Evolutionary conservation across 2,113 vertebrate genomes (phyloP).

Genomic region (Eonycteris spelaea): DNA sequence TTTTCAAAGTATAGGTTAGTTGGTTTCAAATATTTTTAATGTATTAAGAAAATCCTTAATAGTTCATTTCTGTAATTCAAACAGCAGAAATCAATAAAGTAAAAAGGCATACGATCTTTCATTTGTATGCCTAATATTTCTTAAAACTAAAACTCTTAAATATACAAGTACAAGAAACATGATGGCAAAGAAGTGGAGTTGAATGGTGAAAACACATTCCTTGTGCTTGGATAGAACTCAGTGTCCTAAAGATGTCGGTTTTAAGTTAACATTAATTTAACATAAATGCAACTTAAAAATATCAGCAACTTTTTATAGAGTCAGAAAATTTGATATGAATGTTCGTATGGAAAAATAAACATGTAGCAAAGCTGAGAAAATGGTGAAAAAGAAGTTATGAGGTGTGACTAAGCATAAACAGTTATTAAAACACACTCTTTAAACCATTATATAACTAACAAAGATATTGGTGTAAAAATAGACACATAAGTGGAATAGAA

Average conservation of each 20-base stretch:
- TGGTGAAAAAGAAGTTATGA: neutral
- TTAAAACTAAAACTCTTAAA: neutral
- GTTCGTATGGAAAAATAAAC: conserved; percentile 12
- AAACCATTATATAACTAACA: neutral
- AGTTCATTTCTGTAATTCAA: neutral
- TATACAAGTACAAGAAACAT: neutral
- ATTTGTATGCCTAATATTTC: neutral
- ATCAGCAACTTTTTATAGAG: neutral
- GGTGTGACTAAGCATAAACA: neutral
- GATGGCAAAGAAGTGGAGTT: neutral
- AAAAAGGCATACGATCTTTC: neutral
- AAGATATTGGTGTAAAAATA: neutral
- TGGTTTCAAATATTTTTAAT: neutral
- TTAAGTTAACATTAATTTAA: neutral
- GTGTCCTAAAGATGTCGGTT: neutral
- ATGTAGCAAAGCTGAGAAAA: neutral
- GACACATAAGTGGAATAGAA: neutral
- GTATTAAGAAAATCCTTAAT: neutral
- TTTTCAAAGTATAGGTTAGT: neutral
- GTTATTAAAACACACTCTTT: neutral
- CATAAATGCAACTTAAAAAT: neutral
- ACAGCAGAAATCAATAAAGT: neutral
- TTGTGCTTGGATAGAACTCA: neutral
- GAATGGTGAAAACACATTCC: neutral
- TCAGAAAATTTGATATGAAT: conserved; percentile 9